A percentile compares a stretch with the other conserved stretches of the same genome.
phyloP scores from a whole-genome alignment of 2,797 vertebrate genomes.

The Glyptemys insculpta region DNA sequence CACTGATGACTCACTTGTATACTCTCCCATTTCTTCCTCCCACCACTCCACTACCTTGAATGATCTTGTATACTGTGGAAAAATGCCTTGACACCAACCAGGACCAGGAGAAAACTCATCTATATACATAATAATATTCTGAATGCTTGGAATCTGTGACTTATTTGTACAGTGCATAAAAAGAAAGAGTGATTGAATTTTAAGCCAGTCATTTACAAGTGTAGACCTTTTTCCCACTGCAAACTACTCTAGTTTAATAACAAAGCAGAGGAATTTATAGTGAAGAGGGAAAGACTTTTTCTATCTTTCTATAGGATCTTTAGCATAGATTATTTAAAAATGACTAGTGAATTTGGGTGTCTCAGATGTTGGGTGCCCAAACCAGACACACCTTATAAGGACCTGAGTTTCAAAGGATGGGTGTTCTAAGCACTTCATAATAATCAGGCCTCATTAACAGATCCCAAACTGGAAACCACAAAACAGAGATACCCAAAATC shows the following conservation, averaged over 20 bases:
- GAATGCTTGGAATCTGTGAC: background rate
- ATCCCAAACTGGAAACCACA: background rate
- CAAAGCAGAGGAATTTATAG: background rate
- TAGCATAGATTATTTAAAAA: background rate
- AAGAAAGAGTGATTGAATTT: background rate
- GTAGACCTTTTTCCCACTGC: background rate
- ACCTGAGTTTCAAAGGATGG: background rate
- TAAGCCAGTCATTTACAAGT: background rate
- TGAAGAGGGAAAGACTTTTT: background rate
- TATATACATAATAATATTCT: background rate
- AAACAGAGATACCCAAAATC: background rate
- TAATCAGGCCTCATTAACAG: background rate
- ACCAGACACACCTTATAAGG: background rate
- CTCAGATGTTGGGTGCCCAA: background rate
- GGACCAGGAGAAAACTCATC: background rate
- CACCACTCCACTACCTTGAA: background rate
- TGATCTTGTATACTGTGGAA: background rate
- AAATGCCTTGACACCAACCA: background rate
- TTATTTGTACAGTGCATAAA: background rate
- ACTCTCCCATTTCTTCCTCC: background rate
- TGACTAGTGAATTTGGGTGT: background rate
- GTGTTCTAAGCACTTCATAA: background rate
- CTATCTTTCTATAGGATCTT: background rate
- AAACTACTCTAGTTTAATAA: background rate
- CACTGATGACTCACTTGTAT: background rate